Evolutionary conservation across 2,797 vertebrate genomes (phyloP).

Genomic region (Podargus strigoides): DNA sequence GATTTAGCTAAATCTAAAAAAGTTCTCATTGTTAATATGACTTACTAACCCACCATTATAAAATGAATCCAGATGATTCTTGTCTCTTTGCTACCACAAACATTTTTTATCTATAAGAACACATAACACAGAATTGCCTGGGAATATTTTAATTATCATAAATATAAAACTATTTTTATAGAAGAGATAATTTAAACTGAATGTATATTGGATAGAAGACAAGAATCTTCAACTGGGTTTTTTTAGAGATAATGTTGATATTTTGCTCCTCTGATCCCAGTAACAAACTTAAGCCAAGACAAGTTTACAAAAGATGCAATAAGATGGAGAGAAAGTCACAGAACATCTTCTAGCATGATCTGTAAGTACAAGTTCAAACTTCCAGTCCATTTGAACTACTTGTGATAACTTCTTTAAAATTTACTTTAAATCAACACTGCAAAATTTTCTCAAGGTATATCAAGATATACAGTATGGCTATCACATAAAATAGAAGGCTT

Average conservation of each 20-base stretch:
- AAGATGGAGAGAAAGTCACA: not conserved
- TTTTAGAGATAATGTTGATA: not conserved
- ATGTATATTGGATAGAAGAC: not conserved
- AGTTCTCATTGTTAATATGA: not conserved
- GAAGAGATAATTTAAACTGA: not conserved
- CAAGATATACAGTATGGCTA: not conserved
- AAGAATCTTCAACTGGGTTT: not conserved
- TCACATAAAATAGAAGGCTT: not conserved
- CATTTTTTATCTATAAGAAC: not conserved
- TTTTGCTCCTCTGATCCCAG: not conserved
- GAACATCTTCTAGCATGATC: not conserved
- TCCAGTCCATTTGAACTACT: not conserved
- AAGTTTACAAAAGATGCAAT: not conserved
- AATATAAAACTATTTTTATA: constrained; percentile 29
- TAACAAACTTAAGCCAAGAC: not conserved
- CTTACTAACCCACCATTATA: not conserved
- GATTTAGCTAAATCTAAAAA: not conserved
- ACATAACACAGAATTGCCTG: not conserved
- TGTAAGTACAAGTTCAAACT: not conserved
- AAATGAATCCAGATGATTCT: constrained; percentile 37
- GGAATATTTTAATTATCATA: constrained; percentile 22
- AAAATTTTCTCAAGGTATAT: not conserved
- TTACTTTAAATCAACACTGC: not conserved
- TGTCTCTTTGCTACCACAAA: not conserved
- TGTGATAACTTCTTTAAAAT: not conserved